These are phyloP conservation scores for Tetragnatha versicolor DNA, from an alignment of 1,140 invertebrate species.

Conservation along the genomic window DNA sequence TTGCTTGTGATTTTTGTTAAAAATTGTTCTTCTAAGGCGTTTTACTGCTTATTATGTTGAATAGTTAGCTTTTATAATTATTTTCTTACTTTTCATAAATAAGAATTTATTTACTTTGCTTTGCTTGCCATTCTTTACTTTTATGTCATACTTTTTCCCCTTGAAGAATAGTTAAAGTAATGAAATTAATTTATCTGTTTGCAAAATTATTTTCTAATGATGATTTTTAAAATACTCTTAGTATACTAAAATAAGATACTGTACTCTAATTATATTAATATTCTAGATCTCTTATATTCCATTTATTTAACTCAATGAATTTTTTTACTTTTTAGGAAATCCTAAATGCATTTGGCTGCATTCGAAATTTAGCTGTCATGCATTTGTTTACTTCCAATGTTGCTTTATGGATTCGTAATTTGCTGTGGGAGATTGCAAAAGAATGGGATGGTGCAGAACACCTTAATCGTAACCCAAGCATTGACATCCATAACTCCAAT, in stretches of 20 bases:
- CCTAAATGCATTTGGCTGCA: slow-evolving; percentile 47
- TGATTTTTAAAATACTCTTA: not conserved
- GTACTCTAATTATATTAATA: not conserved
- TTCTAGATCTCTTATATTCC: not conserved
- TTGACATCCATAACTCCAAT: slow-evolving; percentile 6
- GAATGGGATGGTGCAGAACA: slow-evolving; percentile 60
- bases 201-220: not conserved
- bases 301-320: not conserved
- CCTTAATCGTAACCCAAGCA: slow-evolving; percentile 20
- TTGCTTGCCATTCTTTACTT: no score
- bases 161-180: not conserved
- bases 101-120: no score
- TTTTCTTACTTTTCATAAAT: no score
- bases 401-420: slow-evolving; percentile 70
- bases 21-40: no score
- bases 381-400: slow-evolving; percentile 72
- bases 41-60: no score
- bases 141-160: not conserved
- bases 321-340: slow-evolving; percentile 51
- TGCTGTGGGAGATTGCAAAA: slow-evolving; percentile 69
- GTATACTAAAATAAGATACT: not conserved
- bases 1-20: no score
- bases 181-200: not conserved
- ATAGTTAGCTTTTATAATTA: no score
- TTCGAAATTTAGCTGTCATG: slow-evolving; percentile 69